These are phyloP conservation scores for Acanthaster planci DNA, from an alignment of 35 echinoderm and acorn worm species.

Conservation along the genomic window DNA sequence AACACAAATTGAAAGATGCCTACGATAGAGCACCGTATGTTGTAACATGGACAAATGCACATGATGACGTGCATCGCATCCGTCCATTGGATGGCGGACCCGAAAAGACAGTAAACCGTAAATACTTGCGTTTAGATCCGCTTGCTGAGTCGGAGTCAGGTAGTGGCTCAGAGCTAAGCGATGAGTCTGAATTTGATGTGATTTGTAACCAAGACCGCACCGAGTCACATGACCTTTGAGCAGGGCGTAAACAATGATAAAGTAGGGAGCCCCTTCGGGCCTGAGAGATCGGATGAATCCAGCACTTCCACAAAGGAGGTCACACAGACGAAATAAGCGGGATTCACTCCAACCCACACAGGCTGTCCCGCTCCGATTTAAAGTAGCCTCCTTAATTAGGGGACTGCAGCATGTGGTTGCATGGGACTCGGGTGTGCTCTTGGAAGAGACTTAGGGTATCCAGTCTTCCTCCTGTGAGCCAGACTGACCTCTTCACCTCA, in stretches of 20 bases:
- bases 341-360: neutral
- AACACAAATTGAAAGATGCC: slow-evolving; percentile 9
- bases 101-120: neutral
- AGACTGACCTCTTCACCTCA: neutral
- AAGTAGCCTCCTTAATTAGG: no score
- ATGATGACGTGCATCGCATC: neutral
- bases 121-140: neutral
- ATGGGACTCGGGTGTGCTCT: neutral
- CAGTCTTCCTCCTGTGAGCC: neutral
- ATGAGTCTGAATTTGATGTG: neutral
- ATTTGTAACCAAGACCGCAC: neutral
- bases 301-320: neutral
- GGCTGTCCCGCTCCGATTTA: neutral
- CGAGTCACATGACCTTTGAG: neutral
- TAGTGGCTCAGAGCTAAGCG: neutral
- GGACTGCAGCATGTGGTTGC: no score
- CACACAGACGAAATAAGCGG: neutral
- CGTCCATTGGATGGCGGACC: neutral
- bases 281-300: no score
- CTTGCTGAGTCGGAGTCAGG: neutral
- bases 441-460: neutral
- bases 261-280: neutral
- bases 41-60: neutral
- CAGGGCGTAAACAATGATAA: neutral
- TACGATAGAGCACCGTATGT: neutral